A percentile compares a stretch with the other conserved stretches of the same genome.
Conservation (phyloP, 2,888 invertebrate species). For the Eremobia ochroleuca region DNA sequence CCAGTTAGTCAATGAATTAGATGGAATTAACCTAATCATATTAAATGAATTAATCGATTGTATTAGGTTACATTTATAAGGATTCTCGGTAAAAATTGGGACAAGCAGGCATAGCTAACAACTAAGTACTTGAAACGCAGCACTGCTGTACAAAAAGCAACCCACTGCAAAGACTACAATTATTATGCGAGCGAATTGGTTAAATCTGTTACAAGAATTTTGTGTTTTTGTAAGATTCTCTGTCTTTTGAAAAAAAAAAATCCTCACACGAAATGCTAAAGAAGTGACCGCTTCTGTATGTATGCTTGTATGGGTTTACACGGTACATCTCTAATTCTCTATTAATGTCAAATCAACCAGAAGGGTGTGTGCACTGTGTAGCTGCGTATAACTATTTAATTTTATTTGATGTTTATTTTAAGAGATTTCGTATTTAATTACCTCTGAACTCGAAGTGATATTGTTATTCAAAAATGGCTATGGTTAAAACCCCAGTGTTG, state of each 20-base stretch:
- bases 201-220: not conserved
- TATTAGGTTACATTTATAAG: constrained; percentile 21
- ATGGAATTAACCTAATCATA: constrained; percentile 16
- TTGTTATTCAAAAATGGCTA: constrained; percentile 92
- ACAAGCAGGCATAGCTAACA: not conserved
- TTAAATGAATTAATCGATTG: constrained; percentile 27
- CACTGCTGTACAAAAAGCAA: not conserved
- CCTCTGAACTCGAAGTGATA: constrained; percentile 13
- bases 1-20: not conserved
- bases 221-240: not conserved
- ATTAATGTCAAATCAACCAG: constrained; percentile 20
- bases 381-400: constrained; percentile 20
- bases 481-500: constrained; percentile 95
- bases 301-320: too few relatives aligned
- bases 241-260: not conserved
- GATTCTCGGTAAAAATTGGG: constrained; percentile 36
- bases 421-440: constrained; percentile 12
- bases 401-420: constrained; percentile 16
- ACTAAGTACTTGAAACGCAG: not conserved
- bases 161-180: not conserved
- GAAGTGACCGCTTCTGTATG: too few relatives aligned
- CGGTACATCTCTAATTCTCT: not conserved
- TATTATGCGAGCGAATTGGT: not conserved
- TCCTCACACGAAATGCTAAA: not conserved
- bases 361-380: constrained; percentile 54